Base-by-base conservation (phyloP, 1,140 invertebrate genomes). In the Notospermus geniculatus region DNA sequence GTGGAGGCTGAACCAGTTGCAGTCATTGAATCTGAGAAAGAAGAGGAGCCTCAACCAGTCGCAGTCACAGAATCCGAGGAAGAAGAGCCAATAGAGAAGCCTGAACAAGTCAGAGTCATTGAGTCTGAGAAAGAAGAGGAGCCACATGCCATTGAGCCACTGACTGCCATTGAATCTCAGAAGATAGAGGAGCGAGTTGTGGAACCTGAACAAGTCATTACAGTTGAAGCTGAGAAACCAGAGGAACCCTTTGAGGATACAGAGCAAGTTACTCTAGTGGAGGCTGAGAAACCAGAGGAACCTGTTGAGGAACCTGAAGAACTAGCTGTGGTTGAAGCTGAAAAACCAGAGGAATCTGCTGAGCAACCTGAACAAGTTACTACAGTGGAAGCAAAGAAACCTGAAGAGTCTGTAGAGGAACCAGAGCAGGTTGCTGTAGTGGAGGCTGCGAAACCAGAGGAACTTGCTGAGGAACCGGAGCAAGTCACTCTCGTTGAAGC, bases 1-100 rank as follows among this genome's bases (percentile, higher is more conserved):
- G 57, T 56, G 45, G 65, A 69, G 32, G 64, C 61, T 53, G 50
- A 54, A 53, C 45, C 53, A 45, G 32, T 58, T 28, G n/a, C n/a
- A n/a, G n/a, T n/a, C n/a, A n/a, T n/a, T n/a, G n/a, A n/a, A n/a
- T 28, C 13, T 4, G n/a, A 32, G 56, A 27, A 4, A 5, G 1
- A 7, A 36, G 22, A 53, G 15, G n/a, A 36, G 32, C 32, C 32
- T 15, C 32, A 36, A 7, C 5, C 32, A 7, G 15, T 15, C 15
- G 32, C 32, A 36, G 32, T 7, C 32, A 36, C 15, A 36, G 32
- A 36, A 36, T 36, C 32, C 4, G 4, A 4, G 15, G 15, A 36
- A 15, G 5, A 4, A 36, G 43, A 60, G 32, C n/a, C n/a, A n/a
- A n/a, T n/a, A n/a, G 32, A 36, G 4, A 15, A 36, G 4, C 15